Evolutionary conservation across 2,797 vertebrate genomes (phyloP).

Genomic region (Hirundo rustica): DNA sequence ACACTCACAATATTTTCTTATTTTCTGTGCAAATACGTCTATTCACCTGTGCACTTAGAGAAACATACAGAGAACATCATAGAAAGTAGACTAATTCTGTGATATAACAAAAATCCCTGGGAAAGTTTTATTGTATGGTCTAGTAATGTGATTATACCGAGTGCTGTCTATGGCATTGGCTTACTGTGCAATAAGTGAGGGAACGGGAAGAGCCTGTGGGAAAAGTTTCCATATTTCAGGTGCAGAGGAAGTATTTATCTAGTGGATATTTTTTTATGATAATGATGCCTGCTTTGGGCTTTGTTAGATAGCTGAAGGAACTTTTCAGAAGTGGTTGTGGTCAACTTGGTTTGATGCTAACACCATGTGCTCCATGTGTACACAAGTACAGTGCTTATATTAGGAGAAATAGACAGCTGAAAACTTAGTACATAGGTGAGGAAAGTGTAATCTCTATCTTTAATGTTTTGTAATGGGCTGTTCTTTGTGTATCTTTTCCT

Average conservation of each 20-base stretch:
- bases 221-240: not conserved
- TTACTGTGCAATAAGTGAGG: not conserved
- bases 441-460: not conserved
- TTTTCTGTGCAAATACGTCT: not conserved
- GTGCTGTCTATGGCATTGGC: not conserved
- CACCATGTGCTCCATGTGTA: fast-evolving
- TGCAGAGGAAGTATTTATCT: not conserved
- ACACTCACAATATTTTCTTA: fast-evolving
- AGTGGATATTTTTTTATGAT: not conserved
- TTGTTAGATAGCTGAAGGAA: not conserved
- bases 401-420: not conserved
- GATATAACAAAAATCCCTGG: not conserved
- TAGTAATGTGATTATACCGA: not conserved
- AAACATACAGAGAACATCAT: not conserved
- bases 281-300: not conserved
- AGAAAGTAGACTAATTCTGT: not conserved
- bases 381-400: not conserved
- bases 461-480: not conserved
- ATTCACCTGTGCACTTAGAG: not conserved
- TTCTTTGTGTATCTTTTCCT: not conserved
- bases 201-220: not conserved
- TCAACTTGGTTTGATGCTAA: not conserved
- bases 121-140: not conserved
- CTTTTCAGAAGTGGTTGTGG: not conserved
- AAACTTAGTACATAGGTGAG: not conserved